Base-by-base conservation (phyloP, 2,113 vertebrate genomes). In the Forbesichthys agassizii region DNA sequence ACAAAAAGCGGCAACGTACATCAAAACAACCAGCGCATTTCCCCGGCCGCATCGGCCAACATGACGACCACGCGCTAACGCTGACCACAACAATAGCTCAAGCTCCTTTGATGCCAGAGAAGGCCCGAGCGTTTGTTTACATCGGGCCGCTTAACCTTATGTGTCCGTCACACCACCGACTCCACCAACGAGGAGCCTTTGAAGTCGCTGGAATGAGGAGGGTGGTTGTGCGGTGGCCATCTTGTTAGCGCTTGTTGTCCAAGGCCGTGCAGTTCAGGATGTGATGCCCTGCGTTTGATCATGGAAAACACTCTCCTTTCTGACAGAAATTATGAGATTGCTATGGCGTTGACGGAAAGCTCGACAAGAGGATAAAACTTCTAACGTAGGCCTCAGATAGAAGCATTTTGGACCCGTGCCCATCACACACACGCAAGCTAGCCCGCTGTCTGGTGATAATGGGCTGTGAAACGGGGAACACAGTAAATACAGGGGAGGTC, bases 21-120 rank as follows among this genome's bases (percentile, higher is more conserved):
- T 92, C 88, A 89, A 88, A 92, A 89, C 89, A 83, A 67, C 84
- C 77, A 72, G 71, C 80, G 36, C 71, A 11, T 72, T 79, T 62
- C 63, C 56, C 11, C 49, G 49, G 18, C 54, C 84, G 64, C 82
- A 85, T 91, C 85, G 86, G 82, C 84, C 61, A 5, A 77, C 88
- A 77, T 89, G 90, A 92, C 91, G 89, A 81, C 55, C 88, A 83
- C 64, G 84, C 87, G 87, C 86, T 84, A 88, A 83, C 78, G 72
- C 83, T 88, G 91, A 92, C 92, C 91, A 91, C 92, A 91, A 88
- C 85, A 84, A 84, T 78, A 69, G 69, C 79, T 71, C 59, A 9
- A 8, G n/a, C 67, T 55, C 16, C 80, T 89, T 89, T 90, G 87
- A 91, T 88, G 86, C 66, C 53, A 59, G 80, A 83, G 80, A 83